A percentile compares a stretch with the other conserved stretches of the same genome.
phyloP scores from a whole-genome alignment of 2,797 vertebrate species.

The Sebastes trivittatus region DNA sequence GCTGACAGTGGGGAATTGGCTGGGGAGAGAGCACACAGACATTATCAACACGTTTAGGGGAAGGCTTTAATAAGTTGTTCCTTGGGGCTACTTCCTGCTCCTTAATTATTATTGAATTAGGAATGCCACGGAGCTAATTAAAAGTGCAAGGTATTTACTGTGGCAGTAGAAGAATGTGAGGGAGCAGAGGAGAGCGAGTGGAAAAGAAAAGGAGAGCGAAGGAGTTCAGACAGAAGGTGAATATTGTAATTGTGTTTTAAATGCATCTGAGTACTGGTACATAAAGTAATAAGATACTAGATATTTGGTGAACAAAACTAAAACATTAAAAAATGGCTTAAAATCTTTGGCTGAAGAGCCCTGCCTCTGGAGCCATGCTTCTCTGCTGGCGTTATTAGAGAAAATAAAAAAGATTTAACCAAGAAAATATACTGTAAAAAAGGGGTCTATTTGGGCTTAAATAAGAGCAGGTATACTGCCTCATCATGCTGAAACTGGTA shows the following conservation, averaged over 20 bases:
- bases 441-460: neutral
- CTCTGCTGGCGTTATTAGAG: neutral
- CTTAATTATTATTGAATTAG: conserved; percentile 80
- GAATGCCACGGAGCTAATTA: conserved; percentile 72
- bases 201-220: neutral
- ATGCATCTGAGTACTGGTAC: neutral
- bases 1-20: conserved; percentile 34
- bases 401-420: neutral
- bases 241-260: conserved; percentile 10
- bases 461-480: neutral
- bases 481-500: neutral
- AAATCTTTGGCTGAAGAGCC: neutral
- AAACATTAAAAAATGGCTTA: neutral
- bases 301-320: neutral
- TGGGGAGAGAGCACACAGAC: conserved; percentile 38
- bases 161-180: conserved; percentile 38
- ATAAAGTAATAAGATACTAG: neutral
- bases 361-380: neutral
- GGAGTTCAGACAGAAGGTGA: neutral
- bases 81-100: conserved; percentile 66
- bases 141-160: conserved; percentile 69
- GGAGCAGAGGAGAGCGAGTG: conserved; percentile 12
- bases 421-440: neutral
- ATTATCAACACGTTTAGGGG: conserved; percentile 69
- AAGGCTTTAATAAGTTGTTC: conserved; percentile 72